phyloP scores from a whole-genome alignment of 2,113 vertebrate genomes.

The Pterocles gutturalis region DNA sequence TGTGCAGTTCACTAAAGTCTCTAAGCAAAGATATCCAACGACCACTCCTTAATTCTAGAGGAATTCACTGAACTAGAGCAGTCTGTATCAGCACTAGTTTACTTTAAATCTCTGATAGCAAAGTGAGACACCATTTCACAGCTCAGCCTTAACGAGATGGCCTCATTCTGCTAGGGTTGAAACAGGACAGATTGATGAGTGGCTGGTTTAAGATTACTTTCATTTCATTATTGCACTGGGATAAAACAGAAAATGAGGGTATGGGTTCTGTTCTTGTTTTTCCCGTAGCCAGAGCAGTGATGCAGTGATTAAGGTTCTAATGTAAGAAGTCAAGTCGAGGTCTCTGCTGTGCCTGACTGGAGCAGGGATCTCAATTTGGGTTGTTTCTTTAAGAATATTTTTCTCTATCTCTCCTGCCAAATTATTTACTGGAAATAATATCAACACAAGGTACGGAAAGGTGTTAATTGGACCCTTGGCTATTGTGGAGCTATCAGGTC shows the following conservation, averaged over 20 bases:
- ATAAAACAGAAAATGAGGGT: not conserved
- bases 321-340: not conserved
- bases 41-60: not conserved
- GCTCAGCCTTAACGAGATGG: not conserved
- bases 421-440: constrained; percentile 41
- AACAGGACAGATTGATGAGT: not conserved
- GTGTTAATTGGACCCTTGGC: constrained; percentile 20
- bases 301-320: not conserved
- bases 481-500: not conserved
- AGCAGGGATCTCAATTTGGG: not conserved
- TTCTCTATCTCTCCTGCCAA: not conserved
- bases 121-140: not conserved
- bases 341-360: not conserved
- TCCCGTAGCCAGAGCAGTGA: not conserved
- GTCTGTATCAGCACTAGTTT: not conserved
- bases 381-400: constrained; percentile 19
- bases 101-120: not conserved
- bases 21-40: not conserved
- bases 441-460: not conserved
- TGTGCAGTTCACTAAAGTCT: not conserved
- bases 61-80: not conserved
- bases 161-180: not conserved
- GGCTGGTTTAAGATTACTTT: not conserved
- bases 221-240: not conserved
- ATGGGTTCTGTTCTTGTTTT: not conserved